Base-by-base conservation (phyloP, 2,888 invertebrate genomes). In the Apocheima hispidaria region DNA sequence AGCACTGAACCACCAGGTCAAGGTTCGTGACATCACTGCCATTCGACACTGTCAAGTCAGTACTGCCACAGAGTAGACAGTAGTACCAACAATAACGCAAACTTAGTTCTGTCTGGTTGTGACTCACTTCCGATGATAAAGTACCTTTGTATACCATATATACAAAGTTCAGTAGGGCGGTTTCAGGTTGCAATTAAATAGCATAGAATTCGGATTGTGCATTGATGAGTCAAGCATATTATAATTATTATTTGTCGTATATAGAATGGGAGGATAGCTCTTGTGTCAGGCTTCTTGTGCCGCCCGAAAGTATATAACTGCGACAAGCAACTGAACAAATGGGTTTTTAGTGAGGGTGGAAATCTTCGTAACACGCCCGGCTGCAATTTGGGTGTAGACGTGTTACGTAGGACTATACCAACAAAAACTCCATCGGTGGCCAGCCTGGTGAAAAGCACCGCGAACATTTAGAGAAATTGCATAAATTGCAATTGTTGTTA, bases 1-100 rank as follows among this genome's bases (percentile, higher is more conserved):
- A 36, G 35, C 35, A 18, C 35, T 20, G 36, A 55, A 23, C 48
- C 28, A 55, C 30, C 21, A 12, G 59, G 59, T 65, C 65, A 65
- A 65, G 65, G 65, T 9, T 44, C 18, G 18, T 65, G 61, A 61
- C 55, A 43, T 61, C 65, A 65, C 43, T 48, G 48, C 18, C 38
- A 53, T 36, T 51, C 55, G 51, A 55, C 10, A 58, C 55, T 46
- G 44, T 65, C 54, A 35, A 54, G 21, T 56, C 40, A 60, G 43
- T 36, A 43, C 23, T 43, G 23, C 28, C 30, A 46, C 30, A 30
- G 46, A 28, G 12, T 46, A 9, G 30, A 1, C 12, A 30, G 18
- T 18, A 18, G 10, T 33, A 6, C 7, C 12, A 26, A 1, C 26
- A 6, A 30, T 33, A 49, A n/a, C 35, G 35, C 49, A 21, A 35